Evolutionary conservation across 2,888 invertebrate species (phyloP), one percentile per base, ranked within the genome.

Genomic region (Zaprionus bogoriensis): DNA sequence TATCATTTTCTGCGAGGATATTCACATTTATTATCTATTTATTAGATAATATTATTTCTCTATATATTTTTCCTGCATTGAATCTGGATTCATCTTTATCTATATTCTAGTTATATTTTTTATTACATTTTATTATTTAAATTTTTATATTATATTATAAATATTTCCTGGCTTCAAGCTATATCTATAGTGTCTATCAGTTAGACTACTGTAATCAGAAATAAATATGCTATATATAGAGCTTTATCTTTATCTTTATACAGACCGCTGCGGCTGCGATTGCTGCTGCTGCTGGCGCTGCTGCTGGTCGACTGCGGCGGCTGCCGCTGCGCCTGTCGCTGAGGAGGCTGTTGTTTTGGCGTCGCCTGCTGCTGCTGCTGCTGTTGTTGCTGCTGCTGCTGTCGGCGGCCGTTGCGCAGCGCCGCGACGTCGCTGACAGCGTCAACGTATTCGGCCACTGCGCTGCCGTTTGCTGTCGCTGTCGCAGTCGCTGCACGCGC

Each of bases 221-320:
- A n/a, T n/a, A 10, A 6, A 32, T 32, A 14, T 4, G 12, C 2
- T 41, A 22, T 41, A 20, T 41, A 19, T 38, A n/a, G n/a, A n/a
- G n/a, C 2, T 41, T 10, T 45, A 45, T 30, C 1, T 7, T 28
- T 4, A 19, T 1, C 1, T 44, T 12, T 20, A 63, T 71, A 71
- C 73, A 47, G 54, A 69, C 71, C 72, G 55, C 84, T 86, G 62
- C 76, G 75, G 36, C 73, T 75, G 57, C 67, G 72, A 63, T 82
- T 73, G 51, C 82, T 82, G 82, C 85, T 84, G 65, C 73, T 81
- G 79, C 82, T 84, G 78, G 76, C 76, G 55, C 39, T 60, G 52
- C 55, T 44, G 53, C 41, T 61, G 28, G 42, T 52, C 32, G 52
- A 58, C 36, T 54, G n/a, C n/a, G n/a, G 57, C 6, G 52, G 61